These are phyloP conservation scores for Drosophila atroscutellata DNA, from an alignment of 2,888 invertebrate species.

Conservation along the genomic window DNA sequence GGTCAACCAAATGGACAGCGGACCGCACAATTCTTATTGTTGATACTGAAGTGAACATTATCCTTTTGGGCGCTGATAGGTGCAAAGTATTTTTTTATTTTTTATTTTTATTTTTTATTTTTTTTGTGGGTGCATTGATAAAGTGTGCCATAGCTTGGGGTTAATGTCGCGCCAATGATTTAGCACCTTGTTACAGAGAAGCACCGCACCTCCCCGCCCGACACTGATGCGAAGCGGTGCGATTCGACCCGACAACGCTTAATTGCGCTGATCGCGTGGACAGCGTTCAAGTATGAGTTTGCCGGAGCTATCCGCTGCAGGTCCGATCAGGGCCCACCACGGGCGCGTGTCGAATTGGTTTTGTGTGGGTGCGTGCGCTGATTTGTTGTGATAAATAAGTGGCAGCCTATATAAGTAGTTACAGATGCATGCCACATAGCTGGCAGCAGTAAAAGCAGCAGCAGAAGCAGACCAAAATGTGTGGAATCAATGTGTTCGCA, in stretches of 20 bases:
- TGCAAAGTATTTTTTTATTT: slow-evolving; percentile 54
- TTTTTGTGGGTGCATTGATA: slow-evolving; percentile 76
- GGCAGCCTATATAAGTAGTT: slow-evolving; percentile 69
- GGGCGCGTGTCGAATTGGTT: slow-evolving; percentile 82
- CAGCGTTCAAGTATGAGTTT: slow-evolving; percentile 45
- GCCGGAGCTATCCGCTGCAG: neutral
- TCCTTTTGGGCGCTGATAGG: slow-evolving; percentile 74
- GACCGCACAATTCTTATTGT: slow-evolving; percentile 42
- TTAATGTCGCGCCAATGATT: slow-evolving; percentile 84
- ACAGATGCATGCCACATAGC: slow-evolving; percentile 42
- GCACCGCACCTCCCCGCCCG: slow-evolving; percentile 6
- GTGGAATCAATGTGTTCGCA: slow-evolving; percentile 42
- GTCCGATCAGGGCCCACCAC: slow-evolving; percentile 62
- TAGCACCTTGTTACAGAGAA: slow-evolving; percentile 83
- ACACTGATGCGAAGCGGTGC: slow-evolving; percentile 45
- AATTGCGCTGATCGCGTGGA: slow-evolving; percentile 80
- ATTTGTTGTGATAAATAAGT: slow-evolving; percentile 83
- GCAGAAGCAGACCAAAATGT: slow-evolving; percentile 1
- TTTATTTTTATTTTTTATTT: slow-evolving; percentile 14
- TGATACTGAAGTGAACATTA: slow-evolving; percentile 57
- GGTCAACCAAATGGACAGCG: slow-evolving; percentile 54
- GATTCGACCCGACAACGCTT: slow-evolving; percentile 66
- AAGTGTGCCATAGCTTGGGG: slow-evolving; percentile 84
- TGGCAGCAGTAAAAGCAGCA: neutral
- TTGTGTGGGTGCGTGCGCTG: slow-evolving; percentile 82